A percentile compares a stretch with the other conserved stretches of the same genome.
Evolutionary conservation across 1,140 invertebrate species (phyloP).

Genomic region (Atta texana): DNA sequence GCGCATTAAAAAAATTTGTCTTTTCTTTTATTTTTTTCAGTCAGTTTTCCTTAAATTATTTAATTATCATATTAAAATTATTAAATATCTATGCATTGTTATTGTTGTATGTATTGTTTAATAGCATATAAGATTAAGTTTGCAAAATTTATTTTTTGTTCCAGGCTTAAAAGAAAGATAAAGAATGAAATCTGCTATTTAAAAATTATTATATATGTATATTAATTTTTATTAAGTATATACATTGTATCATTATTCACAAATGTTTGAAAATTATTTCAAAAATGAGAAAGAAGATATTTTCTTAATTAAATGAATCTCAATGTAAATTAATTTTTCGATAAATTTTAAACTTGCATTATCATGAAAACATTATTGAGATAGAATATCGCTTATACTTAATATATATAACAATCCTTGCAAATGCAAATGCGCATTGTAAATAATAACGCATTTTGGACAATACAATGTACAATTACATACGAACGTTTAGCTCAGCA

Average conservation of each 20-base stretch:
- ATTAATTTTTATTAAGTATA: conserved; percentile 12
- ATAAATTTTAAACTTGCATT: neutral
- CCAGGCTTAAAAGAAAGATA: neutral
- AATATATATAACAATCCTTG: neutral
- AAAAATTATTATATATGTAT: neutral
- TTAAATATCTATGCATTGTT: neutral
- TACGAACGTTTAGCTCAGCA: conserved; percentile 22
- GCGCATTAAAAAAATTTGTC: conserved; percentile 7
- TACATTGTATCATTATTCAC: neutral
- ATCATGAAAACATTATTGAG: neutral
- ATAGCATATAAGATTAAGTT: neutral
- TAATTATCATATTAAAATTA: conserved; percentile 2
- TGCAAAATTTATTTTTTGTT: conserved; percentile 6
- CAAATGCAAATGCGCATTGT: neutral
- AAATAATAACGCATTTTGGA: conserved; percentile 1
- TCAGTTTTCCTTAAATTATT: neutral
- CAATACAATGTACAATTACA: neutral
- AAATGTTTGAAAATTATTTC: conserved; percentile 10
- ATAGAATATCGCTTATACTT: neutral
- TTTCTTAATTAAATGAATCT: neutral
- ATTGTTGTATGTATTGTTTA: neutral
- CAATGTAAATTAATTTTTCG: neutral
- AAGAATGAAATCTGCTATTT: neutral
- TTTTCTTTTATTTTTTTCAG: neutral
- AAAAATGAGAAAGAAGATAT: neutral